These are phyloP conservation scores for Mus musculus DNA, from an alignment of 2,113 vertebrate genomes.

Conservation along the genomic window DNA sequence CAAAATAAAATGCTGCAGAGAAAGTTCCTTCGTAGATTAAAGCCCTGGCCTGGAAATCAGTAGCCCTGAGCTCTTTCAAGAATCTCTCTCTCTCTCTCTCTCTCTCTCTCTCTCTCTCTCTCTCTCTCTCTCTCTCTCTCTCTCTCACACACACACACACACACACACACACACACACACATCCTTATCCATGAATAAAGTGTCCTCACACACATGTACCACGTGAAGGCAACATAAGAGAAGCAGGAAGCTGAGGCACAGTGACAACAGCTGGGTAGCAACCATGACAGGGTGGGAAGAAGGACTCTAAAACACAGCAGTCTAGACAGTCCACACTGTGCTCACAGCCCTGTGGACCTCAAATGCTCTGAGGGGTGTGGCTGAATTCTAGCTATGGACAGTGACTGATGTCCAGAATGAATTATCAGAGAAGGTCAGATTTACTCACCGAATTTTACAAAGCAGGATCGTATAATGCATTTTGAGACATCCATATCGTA, in stretches of 20 bases:
- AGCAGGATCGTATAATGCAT: slow-evolving; percentile 1
- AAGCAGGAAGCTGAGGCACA: slow-evolving; percentile 5
- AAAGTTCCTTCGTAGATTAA: background rate
- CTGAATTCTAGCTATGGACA: background rate
- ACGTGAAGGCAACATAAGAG: background rate
- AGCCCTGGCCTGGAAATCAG: background rate
- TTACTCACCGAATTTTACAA: background rate
- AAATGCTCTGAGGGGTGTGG: background rate
- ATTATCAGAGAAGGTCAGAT: slow-evolving; percentile 44
- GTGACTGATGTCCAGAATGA: slow-evolving; percentile 42
- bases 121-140: too few relatives aligned
- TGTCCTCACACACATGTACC: background rate
- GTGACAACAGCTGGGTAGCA: background rate
- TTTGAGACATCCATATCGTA: slow-evolving; percentile 49
- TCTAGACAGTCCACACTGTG: background rate
- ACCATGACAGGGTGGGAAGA: slow-evolving; percentile 2
- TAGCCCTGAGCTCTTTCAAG: background rate
- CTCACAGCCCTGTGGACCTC: background rate
- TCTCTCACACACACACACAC: background rate
- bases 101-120: too few relatives aligned
- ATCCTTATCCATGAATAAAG: background rate
- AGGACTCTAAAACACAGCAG: background rate
- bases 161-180: background rate
- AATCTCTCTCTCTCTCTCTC: too few relatives aligned
- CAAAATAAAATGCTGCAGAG: background rate